phyloP scores from a whole-genome alignment of 2,888 invertebrate species.

The Notodonta dromedarius region DNA sequence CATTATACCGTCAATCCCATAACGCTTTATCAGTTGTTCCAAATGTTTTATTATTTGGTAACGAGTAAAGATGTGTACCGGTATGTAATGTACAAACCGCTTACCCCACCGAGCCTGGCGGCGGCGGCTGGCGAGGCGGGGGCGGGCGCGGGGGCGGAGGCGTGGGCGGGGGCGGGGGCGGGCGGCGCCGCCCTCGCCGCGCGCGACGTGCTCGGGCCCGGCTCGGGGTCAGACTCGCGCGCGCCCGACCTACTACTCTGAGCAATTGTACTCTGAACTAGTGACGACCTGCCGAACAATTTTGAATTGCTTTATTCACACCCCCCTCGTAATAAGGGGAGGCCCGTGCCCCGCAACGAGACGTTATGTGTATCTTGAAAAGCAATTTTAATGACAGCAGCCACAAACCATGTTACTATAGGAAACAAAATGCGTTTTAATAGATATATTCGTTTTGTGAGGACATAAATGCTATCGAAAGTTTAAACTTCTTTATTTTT shows the following conservation, averaged over 20 bases:
- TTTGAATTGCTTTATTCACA: not conserved
- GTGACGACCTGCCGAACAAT: slow-evolving; percentile 11
- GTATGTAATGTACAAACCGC: slow-evolving; percentile 10
- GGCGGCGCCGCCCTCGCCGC: slow-evolving; percentile 14
- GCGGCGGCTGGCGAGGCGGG: slow-evolving; percentile 18
- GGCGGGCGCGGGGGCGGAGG: slow-evolving; percentile 12
- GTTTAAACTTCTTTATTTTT: too few species aligned
- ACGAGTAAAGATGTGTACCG: not conserved
- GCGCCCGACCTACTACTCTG: slow-evolving; percentile 20
- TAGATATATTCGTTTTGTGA: too few species aligned
- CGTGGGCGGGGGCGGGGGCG: slow-evolving; percentile 17
- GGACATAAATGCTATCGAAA: too few species aligned
- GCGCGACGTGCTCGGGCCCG: slow-evolving; percentile 41
- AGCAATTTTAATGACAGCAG: too few species aligned
- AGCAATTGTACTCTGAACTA: slow-evolving; percentile 6
- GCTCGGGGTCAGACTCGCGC: slow-evolving; percentile 28
- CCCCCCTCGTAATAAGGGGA: not conserved
- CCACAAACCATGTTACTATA: too few species aligned
- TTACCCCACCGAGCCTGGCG: slow-evolving; percentile 36
- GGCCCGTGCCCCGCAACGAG: too few species aligned
- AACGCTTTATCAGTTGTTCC: not conserved
- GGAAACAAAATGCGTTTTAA: too few species aligned
- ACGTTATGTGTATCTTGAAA: too few species aligned
- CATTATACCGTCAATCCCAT: not conserved
- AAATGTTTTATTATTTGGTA: not conserved